Evolutionary conservation across 2,888 invertebrate species (phyloP), one percentile per base, ranked within the genome.

Genomic region (Sinodicranocentrus sp.): DNA sequence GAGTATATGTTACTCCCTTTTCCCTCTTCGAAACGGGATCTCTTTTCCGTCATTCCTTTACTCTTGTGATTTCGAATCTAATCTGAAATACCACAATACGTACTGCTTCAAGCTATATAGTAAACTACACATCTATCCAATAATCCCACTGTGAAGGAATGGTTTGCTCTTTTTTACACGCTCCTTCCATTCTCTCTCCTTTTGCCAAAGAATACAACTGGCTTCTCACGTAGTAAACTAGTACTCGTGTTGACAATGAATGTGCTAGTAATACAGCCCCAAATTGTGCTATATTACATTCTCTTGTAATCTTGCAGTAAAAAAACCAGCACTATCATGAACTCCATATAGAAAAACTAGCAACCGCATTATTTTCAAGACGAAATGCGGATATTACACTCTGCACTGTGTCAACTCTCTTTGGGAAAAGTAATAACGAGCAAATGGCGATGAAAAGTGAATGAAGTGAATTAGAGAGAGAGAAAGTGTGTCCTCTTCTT

Each of bases 31-130:
- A 39, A 43, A 13, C 21, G 44, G 44, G 44, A 67, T 43, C 21
- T 10, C 67, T 21, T 25, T 44, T 23, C 44, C 44, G 21, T 15
- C 44, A 21, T 67, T 21, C 44, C 43, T 39, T 10, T 19, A 43
- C 67, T 67, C 44, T 43, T 67, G 67, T 43, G 28, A 70, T 52
- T 28, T 48, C 17, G 68, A 48, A 48, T 68, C 68, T 65, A 68
- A 48, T 68, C 68, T n/a, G 67, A 43, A 43, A 43, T 33, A 28
- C 33, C 67, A 67, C 67, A 67, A 10, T 28, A 13, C 28, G 25
- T 21, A 6, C 54, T 52, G 6, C 5, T 59, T 19, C 59, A 3
- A 48, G 48, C n/a, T n/a, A n/a, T n/a, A n/a, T n/a, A n/a, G n/a
- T n/a, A n/a, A n/a, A 10, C 33, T 10, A 33, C 33, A 33, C 33